These are phyloP conservation scores for Ormia ochracea DNA, from an alignment of 2,888 invertebrate species.

Conservation along the genomic window DNA sequence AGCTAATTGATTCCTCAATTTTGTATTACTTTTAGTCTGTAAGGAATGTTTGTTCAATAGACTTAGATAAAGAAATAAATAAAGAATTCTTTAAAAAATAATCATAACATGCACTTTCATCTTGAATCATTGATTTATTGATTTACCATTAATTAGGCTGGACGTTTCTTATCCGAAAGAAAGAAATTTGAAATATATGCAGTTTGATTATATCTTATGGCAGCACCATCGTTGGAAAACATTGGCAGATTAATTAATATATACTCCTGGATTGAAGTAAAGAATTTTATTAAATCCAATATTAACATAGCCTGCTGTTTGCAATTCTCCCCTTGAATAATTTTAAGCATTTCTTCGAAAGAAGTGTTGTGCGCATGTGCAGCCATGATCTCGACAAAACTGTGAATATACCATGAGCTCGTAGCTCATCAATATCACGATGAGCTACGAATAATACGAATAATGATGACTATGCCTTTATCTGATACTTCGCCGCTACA, in stretches of 20 bases:
- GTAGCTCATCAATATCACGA: slow-evolving; percentile 78
- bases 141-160: too few species aligned
- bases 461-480: slow-evolving; percentile 66
- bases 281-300: slow-evolving; percentile 82
- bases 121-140: too few species aligned
- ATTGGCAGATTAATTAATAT: neutral
- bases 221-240: slow-evolving; percentile 14
- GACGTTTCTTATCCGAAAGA: too few species aligned
- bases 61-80: too few species aligned
- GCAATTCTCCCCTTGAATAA: slow-evolving; percentile 79
- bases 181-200: neutral
- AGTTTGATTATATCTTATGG: neutral
- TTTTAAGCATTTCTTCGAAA: slow-evolving; percentile 82
- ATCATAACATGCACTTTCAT: too few species aligned
- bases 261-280: slow-evolving; percentile 82
- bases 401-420: slow-evolving; percentile 87
- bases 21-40: too few species aligned
- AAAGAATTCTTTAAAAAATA: too few species aligned
- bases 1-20: too few species aligned
- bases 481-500: slow-evolving; percentile 78
- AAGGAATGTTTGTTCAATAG: too few species aligned
- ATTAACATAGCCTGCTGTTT: slow-evolving; percentile 81
- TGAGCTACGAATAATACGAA: slow-evolving; percentile 78
- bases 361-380: slow-evolving; percentile 81
- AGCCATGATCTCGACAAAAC: slow-evolving; percentile 82